These are phyloP conservation scores for Orbicella faveolata DNA, from an alignment of 64 coral and sea anemone species.

Conservation along the genomic window DNA sequence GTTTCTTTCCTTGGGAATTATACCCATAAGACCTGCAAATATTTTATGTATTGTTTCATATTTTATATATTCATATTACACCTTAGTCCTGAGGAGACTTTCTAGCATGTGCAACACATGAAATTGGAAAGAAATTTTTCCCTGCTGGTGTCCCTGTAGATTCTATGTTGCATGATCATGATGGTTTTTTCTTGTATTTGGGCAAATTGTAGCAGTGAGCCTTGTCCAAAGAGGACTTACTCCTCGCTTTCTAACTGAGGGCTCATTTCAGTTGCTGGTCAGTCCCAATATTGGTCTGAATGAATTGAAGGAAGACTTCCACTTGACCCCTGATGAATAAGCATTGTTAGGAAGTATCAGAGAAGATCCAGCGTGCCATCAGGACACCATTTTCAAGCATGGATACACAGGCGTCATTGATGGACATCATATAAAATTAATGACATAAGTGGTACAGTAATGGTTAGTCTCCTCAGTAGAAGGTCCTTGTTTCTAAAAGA, in stretches of 20 bases:
- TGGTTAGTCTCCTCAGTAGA: constrained; percentile 48
- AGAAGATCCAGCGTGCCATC: constrained; percentile 24
- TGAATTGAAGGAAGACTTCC: constrained; percentile 24
- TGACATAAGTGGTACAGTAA: constrained; percentile 41
- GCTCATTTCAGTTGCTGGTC: constrained; percentile 42
- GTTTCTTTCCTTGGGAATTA: too few relatives aligned
- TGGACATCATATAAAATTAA: background rate
- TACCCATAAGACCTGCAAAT: too few relatives aligned
- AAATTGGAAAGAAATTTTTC: constrained; percentile 75
- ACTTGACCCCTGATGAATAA: constrained; percentile 21
- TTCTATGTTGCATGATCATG: constrained; percentile 35
- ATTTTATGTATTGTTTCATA: too few relatives aligned
- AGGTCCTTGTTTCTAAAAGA: constrained; percentile 49
- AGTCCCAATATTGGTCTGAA: constrained; percentile 27
- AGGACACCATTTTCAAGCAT: constrained; percentile 46
- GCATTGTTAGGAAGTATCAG: constrained; percentile 20
- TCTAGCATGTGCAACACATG: constrained; percentile 57
- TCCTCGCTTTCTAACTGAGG: constrained; percentile 36
- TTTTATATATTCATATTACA: too few relatives aligned
- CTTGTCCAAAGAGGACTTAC: constrained; percentile 58
- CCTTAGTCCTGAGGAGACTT: constrained; percentile 32
- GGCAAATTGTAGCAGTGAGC: constrained; percentile 62
- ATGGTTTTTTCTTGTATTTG: constrained; percentile 55
- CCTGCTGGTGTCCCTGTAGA: constrained; percentile 61
- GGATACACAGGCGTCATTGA: constrained; percentile 59